phyloP scores from a whole-genome alignment of 2,888 invertebrate genomes.

The Drosophila mercatorum region DNA sequence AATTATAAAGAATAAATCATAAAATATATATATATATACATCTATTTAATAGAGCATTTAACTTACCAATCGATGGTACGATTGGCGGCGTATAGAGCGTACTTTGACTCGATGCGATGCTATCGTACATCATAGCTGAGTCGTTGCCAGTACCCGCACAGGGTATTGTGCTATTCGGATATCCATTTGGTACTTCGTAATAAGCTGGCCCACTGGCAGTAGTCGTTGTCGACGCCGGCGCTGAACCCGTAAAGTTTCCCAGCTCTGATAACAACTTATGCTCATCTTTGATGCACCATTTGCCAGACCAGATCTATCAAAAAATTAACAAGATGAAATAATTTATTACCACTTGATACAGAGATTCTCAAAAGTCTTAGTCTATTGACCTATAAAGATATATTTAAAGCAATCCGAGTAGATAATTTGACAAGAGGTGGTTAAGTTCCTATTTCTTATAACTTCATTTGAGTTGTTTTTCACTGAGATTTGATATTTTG shows the following conservation, averaged over 20 bases:
- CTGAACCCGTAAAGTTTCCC: slow-evolving; percentile 86
- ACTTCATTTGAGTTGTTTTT: too few relatives aligned
- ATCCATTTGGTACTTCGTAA: slow-evolving; percentile 86
- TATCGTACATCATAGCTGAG: slow-evolving; percentile 88
- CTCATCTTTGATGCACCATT: slow-evolving; percentile 96
- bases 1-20: not conserved
- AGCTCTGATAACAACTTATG: slow-evolving; percentile 94
- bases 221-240: slow-evolving; percentile 42
- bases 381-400: too few relatives aligned
- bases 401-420: too few relatives aligned
- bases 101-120: slow-evolving; percentile 89
- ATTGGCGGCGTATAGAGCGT: slow-evolving; percentile 92
- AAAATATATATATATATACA: too few relatives aligned
- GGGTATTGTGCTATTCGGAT: slow-evolving; percentile 65
- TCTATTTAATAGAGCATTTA: not conserved
- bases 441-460: too few relatives aligned
- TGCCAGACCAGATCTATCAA: slow-evolving; percentile 92
- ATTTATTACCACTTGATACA: not conserved
- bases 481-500: too few relatives aligned
- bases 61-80: slow-evolving; percentile 88
- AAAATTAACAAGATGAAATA: not conserved
- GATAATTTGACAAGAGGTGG: too few relatives aligned
- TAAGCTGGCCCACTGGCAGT: slow-evolving; percentile 79
- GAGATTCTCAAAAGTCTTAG: too few relatives aligned
- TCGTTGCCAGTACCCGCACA: slow-evolving; percentile 83